Conservation (phyloP, 2,113 vertebrate genomes). For the Coptodon rendalli region DNA sequence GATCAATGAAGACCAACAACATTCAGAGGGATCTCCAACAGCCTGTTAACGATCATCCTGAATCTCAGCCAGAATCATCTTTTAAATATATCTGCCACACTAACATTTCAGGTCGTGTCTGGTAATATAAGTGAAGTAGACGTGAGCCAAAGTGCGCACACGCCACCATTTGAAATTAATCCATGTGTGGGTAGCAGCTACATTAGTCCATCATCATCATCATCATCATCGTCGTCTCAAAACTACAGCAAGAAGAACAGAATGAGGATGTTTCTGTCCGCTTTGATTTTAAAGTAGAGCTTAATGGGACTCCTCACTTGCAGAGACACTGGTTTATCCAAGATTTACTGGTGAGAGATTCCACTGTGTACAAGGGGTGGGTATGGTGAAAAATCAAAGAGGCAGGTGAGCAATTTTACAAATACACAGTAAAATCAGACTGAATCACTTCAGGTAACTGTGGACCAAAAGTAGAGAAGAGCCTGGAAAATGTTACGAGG, state of each 20-base stretch:
- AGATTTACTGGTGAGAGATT: background rate
- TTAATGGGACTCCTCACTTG: background rate
- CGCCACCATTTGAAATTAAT: background rate
- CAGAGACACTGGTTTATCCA: background rate
- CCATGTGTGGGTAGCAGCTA: background rate
- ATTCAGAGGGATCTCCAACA: background rate
- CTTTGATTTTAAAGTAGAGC: background rate
- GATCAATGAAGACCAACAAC: background rate
- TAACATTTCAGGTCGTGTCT: background rate
- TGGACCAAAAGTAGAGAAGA: background rate
- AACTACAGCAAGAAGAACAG: background rate
- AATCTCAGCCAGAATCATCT: background rate
- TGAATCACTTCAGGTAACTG: background rate
- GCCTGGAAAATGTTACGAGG: background rate
- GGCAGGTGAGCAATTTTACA: background rate
- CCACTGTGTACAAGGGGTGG: background rate
- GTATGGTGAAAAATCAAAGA: background rate
- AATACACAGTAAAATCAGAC: background rate
- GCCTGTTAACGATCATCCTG: accelerated
- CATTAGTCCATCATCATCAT: background rate
- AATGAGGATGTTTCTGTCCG: background rate
- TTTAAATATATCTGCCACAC: background rate
- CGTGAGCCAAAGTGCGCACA: background rate
- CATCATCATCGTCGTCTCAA: background rate
- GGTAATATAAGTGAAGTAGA: background rate